Conservation (phyloP, 2,113 vertebrate genomes). For the Sarotherodon lohbergeri region DNA sequence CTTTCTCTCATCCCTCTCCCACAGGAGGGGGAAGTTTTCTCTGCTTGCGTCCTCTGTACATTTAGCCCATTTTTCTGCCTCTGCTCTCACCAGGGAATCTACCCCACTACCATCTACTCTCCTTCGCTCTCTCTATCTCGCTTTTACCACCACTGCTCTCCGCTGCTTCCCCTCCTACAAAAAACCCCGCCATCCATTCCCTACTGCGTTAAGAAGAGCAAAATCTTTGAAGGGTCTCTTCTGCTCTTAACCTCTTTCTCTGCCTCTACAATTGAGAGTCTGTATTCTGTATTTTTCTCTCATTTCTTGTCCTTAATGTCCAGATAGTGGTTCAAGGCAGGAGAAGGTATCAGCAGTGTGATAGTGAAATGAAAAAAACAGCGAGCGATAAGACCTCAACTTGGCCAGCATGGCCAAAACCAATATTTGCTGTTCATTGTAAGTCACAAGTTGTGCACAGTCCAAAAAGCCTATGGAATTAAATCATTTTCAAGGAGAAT, state of each 20-base stretch:
- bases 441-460: not conserved
- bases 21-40: conserved; percentile 5
- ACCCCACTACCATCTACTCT: not conserved
- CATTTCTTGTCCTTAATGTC: conserved; percentile 9
- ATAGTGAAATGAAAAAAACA: not conserved
- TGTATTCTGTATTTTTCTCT: conserved; percentile 31
- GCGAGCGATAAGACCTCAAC: not conserved
- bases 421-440: not conserved
- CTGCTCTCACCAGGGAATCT: conserved; percentile 17
- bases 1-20: not conserved
- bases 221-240: conserved; percentile 33
- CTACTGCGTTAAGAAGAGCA: conserved; percentile 2
- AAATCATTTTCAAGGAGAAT: not conserved
- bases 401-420: not conserved
- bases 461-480: not conserved
- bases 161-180: not conserved
- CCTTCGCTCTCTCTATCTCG: not conserved
- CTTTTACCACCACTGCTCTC: not conserved
- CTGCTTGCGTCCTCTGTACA: conserved; percentile 11
- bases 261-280: conserved; percentile 7
- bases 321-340: not conserved
- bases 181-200: not conserved
- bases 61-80: conserved; percentile 29
- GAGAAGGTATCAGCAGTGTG: not conserved
- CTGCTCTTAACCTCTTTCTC: conserved; percentile 30